Conservation (phyloP, 2,113 vertebrate genomes). For the Martes martes region DNA sequence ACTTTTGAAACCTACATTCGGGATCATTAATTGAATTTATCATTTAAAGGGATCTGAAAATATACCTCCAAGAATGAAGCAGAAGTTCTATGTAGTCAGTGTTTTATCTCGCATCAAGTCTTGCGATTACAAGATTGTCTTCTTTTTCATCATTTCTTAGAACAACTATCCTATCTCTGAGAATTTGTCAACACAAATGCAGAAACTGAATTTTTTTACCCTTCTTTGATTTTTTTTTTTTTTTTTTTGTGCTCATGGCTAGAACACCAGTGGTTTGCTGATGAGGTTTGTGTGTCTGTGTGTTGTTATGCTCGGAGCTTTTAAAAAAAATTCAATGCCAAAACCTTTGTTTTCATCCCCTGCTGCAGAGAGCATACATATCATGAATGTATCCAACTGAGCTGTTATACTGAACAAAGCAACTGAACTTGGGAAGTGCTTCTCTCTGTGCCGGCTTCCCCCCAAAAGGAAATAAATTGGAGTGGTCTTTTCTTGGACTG, state of each 20-base stretch:
- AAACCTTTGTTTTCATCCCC: background rate
- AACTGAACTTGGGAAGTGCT: background rate
- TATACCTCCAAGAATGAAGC: background rate
- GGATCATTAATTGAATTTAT: background rate
- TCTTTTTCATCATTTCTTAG: background rate
- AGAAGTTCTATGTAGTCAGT: background rate
- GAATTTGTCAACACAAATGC: background rate
- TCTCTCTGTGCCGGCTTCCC: background rate
- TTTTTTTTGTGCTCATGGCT: background rate
- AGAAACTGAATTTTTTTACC: background rate
- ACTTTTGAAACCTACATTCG: background rate
- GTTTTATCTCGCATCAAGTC: background rate
- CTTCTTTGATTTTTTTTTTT: background rate
- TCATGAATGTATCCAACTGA: background rate
- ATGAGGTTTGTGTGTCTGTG: background rate
- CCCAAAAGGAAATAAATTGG: background rate
- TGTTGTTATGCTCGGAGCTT: background rate
- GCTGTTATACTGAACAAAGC: background rate
- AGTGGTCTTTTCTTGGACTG: background rate
- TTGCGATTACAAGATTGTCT: background rate
- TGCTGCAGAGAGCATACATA: background rate
- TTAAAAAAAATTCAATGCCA: background rate
- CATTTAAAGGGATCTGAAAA: constrained; percentile 28
- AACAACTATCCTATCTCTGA: background rate
- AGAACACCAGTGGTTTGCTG: background rate